phyloP scores from a whole-genome alignment of 1,140 invertebrate species.

The Olivierus martensii region DNA sequence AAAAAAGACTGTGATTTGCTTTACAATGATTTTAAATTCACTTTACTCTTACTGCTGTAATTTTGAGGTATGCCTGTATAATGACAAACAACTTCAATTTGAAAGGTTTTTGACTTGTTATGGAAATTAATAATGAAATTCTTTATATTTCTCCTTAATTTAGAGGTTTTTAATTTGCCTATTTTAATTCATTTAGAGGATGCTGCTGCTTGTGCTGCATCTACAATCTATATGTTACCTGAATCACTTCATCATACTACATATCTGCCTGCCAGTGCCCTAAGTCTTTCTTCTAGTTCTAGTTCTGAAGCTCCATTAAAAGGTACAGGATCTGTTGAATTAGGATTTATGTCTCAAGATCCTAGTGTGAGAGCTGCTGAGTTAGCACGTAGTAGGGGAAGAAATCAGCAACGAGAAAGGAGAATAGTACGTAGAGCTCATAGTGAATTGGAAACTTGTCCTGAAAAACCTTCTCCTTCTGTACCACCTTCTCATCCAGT shows the following conservation, averaged over 20 bases:
- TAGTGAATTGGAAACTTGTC: conserved; percentile 22
- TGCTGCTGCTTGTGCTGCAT: conserved; percentile 7
- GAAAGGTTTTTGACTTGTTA: too few species aligned
- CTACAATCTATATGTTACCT: conserved; percentile 8
- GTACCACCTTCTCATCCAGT: conserved; percentile 25
- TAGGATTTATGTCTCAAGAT: conserved; percentile 23
- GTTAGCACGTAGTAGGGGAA: conserved; percentile 9
- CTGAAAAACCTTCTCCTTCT: conserved; percentile 15
- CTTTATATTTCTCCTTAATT: too few species aligned
- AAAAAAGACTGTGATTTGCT: too few species aligned
- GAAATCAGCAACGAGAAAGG: conserved; percentile 15
- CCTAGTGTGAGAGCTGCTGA: conserved; percentile 15
- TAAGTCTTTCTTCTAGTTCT: conserved; percentile 15
- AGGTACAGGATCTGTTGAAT: conserved; percentile 23
- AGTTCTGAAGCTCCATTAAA: conserved; percentile 20
- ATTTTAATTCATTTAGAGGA: conserved; percentile 7
- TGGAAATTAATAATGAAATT: too few species aligned
- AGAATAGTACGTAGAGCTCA: conserved; percentile 18
- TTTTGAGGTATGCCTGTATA: too few species aligned
- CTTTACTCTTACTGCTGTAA: too few species aligned
- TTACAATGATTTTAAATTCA: too few species aligned
- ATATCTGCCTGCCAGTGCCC: conserved; percentile 10
- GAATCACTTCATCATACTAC: conserved; percentile 3
- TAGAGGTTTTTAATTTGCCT: too few species aligned
- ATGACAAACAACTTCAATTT: too few species aligned